These are phyloP conservation scores for Fregetta grallaria DNA, from an alignment of 2,113 vertebrate species.

Conservation along the genomic window DNA sequence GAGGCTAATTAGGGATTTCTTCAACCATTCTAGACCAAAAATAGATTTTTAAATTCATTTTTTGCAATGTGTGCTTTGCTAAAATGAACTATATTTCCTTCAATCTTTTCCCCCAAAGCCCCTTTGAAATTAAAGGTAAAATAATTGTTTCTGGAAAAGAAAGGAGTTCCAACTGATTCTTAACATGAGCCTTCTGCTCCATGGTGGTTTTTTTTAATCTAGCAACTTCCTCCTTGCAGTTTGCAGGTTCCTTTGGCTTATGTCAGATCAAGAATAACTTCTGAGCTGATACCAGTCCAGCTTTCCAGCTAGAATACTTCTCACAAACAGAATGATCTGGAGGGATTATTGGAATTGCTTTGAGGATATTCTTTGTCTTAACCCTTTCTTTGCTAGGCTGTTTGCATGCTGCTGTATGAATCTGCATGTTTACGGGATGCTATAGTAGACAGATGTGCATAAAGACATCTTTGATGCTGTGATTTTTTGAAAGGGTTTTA, in stretches of 20 bases:
- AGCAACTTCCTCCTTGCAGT: background rate
- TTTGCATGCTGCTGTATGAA: slow-evolving; percentile 30
- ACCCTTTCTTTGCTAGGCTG: slow-evolving; percentile 5
- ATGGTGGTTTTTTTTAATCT: background rate
- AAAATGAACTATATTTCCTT: background rate
- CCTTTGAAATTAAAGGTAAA: slow-evolving; percentile 1
- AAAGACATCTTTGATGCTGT: background rate
- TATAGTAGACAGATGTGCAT: background rate
- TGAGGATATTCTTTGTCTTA: background rate
- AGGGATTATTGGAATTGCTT: background rate
- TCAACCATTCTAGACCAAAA: slow-evolving; percentile 10
- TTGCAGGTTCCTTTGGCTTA: background rate
- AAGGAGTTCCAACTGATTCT: background rate
- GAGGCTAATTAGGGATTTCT: slow-evolving; percentile 43
- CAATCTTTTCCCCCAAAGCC: background rate
- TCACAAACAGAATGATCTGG: background rate
- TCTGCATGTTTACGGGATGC: slow-evolving; percentile 36
- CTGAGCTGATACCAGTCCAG: background rate
- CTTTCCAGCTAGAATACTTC: background rate
- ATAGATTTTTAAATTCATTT: slow-evolving; percentile 22
- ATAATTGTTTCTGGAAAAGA: background rate
- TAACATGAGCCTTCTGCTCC: background rate
- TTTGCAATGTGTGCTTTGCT: background rate
- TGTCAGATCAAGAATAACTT: background rate
- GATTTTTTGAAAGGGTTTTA: background rate